These are phyloP conservation scores for Neoitamus cyanurus DNA, from an alignment of 2,888 invertebrate species.

Conservation along the genomic window DNA sequence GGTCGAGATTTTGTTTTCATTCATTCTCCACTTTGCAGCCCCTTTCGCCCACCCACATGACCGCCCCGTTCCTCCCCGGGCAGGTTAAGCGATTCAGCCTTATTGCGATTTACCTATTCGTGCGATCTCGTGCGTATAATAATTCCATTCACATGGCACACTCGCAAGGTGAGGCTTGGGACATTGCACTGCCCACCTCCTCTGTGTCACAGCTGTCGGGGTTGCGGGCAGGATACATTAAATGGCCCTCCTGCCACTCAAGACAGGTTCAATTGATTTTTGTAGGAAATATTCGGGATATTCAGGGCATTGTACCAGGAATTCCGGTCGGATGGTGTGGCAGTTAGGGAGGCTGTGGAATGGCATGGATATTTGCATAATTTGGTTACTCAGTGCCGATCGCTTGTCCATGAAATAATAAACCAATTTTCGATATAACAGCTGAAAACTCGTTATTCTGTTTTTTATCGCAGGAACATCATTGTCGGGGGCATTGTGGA, in stretches of 20 bases:
- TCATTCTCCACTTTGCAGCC: background rate
- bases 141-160: constrained; percentile 31
- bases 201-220: background rate
- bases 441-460: background rate
- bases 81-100: constrained; percentile 23
- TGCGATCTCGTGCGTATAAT: constrained; percentile 31
- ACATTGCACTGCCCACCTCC: background rate
- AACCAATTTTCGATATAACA: background rate
- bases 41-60: background rate
- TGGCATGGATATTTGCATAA: background rate
- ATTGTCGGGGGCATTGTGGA: background rate
- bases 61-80: background rate
- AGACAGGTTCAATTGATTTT: constrained; percentile 11
- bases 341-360: background rate
- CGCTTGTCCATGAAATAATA: background rate
- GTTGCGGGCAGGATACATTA: background rate
- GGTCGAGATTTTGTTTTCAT: background rate
- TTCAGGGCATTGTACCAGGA: background rate
- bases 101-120: constrained; percentile 12
- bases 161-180: background rate
- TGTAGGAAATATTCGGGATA: background rate
- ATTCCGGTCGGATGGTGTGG: background rate
- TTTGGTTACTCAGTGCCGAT: background rate
- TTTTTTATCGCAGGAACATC: background rate
- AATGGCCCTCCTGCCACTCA: background rate